Base-by-base conservation (phyloP, 2,113 vertebrate species). In the Forbesichthys agassizii region DNA sequence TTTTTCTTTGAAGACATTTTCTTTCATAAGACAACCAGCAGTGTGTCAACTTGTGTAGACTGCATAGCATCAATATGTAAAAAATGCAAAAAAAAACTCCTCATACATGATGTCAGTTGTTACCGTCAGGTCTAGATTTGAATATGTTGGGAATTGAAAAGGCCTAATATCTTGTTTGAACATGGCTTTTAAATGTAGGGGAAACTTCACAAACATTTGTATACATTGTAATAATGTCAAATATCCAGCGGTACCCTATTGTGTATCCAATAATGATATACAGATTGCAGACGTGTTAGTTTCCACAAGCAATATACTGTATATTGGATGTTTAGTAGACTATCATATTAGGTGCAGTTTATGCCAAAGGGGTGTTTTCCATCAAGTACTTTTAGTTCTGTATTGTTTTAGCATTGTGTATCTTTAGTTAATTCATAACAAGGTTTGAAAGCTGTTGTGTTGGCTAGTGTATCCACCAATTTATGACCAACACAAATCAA, bases 331-430 rank as follows among this genome's bases (percentile, higher is more conserved):
- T 58, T 58, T 33, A 58, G 36, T 61, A 48, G 52, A 75, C 42
- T n/a, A n/a, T 82, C 65, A 57, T 67, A 27, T 78, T 84, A 75
- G 82, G 64, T 79, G 64, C 88, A 76, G 68, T 88, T 85, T 74
- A 85, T 87, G 79, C 89, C 86, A 90, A 91, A 89, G 81, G 81
- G 55, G 71, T 64, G 66, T 33, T 75, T 74, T 75, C 76, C 70
- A 76, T 53, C 60, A 54, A 13, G n/a, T 51, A 74, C 48, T 79
- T 3, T 82, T 79, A 79, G 69, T 78, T 77, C 60, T 71, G 65
- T 72, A 36, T 69, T 65, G 59, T 68, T 68, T 57, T 49, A 68
- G 33, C 20, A 10, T 74, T 1, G 60, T 69, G 55, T 61, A 14
- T 78, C 54, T 36, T 73, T 76, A 27, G 68, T 68, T 51, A 9